These are phyloP conservation scores for Genyomyrus donnyi DNA, from an alignment of 2,113 vertebrate genomes.

Conservation along the genomic window DNA sequence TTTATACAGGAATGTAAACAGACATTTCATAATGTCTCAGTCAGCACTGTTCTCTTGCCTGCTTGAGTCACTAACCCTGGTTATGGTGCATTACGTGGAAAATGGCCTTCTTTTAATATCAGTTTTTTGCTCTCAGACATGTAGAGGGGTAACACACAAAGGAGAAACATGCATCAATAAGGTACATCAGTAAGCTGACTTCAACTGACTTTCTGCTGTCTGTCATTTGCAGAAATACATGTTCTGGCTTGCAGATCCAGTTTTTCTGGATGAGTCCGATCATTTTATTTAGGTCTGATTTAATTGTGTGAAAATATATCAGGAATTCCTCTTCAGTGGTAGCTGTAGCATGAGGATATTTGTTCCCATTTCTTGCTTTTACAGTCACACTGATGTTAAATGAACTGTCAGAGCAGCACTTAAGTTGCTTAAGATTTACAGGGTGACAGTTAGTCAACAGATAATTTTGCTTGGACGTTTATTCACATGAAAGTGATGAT, in stretches of 20 bases:
- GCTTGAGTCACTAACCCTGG: not conserved
- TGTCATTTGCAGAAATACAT: not conserved
- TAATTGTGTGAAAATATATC: not conserved
- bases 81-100: not conserved
- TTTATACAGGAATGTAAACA: slow-evolving; percentile 58
- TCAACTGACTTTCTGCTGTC: not conserved
- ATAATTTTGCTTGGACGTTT: not conserved
- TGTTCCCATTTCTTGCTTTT: not conserved
- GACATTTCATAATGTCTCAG: slow-evolving; percentile 46
- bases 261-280: not conserved
- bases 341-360: not conserved
- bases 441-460: not conserved
- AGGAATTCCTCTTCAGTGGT: not conserved
- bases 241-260: not conserved
- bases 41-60: not conserved
- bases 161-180: not conserved
- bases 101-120: not conserved
- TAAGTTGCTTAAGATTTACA: not conserved
- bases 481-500: not conserved
- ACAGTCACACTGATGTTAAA: not conserved
- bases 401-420: not conserved
- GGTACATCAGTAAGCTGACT: not conserved
- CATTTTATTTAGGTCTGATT: not conserved
- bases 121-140: not conserved
- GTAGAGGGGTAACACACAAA: not conserved